These are phyloP conservation scores for Mesaphorura yosii DNA, from an alignment of 1,140 invertebrate genomes.

Conservation along the genomic window DNA sequence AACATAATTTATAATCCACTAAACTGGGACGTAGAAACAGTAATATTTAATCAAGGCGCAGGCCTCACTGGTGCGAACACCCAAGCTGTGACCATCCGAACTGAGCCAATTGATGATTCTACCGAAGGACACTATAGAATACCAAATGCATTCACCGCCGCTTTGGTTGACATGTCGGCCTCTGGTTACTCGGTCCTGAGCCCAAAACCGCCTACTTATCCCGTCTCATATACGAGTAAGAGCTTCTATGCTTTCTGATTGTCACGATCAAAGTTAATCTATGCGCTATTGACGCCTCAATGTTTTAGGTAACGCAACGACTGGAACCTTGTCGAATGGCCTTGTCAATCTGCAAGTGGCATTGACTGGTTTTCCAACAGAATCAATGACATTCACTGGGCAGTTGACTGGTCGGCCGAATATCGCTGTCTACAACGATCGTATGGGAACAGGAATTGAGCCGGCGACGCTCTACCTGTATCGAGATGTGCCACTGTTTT, in stretches of 20 bases:
- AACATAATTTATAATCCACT: constrained; percentile 22
- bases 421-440: constrained; percentile 17
- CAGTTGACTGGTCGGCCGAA: constrained; percentile 5
- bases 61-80: constrained; percentile 11
- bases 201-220: constrained; percentile 9
- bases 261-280: no score
- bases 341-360: constrained; percentile 8
- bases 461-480: constrained; percentile 35
- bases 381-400: constrained; percentile 19
- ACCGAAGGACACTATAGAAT: constrained; percentile 20
- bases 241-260: no score
- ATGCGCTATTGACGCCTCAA: no score
- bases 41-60: constrained; percentile 21
- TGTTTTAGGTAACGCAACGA: no score
- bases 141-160: constrained; percentile 24
- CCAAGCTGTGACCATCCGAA: constrained; percentile 13
- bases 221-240: constrained; percentile 9
- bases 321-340: constrained; percentile 15
- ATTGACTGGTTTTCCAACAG: constrained; percentile 19
- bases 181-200: constrained; percentile 17
- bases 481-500: constrained; percentile 46
- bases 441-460: constrained; percentile 14
- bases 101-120: constrained; percentile 12
- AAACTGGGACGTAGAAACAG: constrained; percentile 15
- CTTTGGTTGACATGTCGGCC: constrained; percentile 14